phyloP scores from a whole-genome alignment of 2,888 invertebrate genomes.

The Hypena proboscidalis region DNA sequence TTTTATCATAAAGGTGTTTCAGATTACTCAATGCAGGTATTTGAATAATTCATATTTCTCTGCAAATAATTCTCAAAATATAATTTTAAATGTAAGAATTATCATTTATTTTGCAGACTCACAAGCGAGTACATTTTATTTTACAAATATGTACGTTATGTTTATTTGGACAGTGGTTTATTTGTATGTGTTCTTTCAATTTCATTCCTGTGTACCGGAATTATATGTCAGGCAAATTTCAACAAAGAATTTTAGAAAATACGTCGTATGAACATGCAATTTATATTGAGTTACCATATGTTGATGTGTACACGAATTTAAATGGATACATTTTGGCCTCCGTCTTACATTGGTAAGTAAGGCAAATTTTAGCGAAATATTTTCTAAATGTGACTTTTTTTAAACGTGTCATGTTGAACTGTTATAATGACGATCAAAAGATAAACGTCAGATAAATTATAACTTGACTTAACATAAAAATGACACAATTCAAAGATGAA shows the following conservation, averaged over 20 bases:
- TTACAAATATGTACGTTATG: conserved; percentile 2
- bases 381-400: no score
- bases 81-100: no score
- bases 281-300: conserved; percentile 19
- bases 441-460: no score
- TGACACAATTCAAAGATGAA: no score
- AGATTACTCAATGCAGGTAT: conserved; percentile 19
- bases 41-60: background rate
- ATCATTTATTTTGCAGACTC: conserved; percentile 17
- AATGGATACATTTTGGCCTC: conserved; percentile 14
- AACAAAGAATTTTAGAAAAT: conserved; percentile 8
- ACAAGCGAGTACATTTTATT: conserved; percentile 5
- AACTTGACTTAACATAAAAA: no score
- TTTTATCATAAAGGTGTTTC: conserved; percentile 15
- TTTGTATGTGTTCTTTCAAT: conserved; percentile 1
- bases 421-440: no score
- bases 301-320: conserved; percentile 13
- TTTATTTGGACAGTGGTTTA: background rate
- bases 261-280: conserved; percentile 25
- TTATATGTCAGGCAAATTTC: conserved; percentile 14
- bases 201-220: conserved; percentile 17
- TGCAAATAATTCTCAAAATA: no score
- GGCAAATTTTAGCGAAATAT: no score
- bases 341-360: conserved; percentile 24
- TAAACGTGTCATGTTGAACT: no score